These are phyloP conservation scores for Liopterus haemorrhoidalis DNA, from an alignment of 2,888 invertebrate genomes.

Conservation along the genomic window DNA sequence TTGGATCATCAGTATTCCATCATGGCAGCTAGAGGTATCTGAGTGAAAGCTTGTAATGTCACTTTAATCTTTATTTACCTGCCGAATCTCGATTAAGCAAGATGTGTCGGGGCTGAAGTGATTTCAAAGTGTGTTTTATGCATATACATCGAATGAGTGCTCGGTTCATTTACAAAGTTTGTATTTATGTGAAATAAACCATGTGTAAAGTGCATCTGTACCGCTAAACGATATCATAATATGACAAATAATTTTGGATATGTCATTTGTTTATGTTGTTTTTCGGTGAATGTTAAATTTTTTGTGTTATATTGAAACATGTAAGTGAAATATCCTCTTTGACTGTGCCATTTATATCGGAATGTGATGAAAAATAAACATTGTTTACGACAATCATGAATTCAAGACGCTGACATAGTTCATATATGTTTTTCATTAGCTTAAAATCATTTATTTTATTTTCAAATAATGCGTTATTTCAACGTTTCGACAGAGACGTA, in stretches of 20 bases:
- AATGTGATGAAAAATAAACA: too few relatives aligned
- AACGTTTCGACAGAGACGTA: slow-evolving; percentile 15
- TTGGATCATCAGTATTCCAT: too few relatives aligned
- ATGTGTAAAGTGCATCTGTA: slow-evolving; percentile 22
- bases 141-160: slow-evolving; percentile 17
- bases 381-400: too few relatives aligned
- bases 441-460: too few relatives aligned
- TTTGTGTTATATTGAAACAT: too few relatives aligned
- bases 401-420: too few relatives aligned
- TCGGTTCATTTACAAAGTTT: slow-evolving; percentile 11
- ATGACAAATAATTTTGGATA: slow-evolving; percentile 19
- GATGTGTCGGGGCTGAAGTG: slow-evolving; percentile 20
- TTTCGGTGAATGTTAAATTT: too few relatives aligned
- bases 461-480: slow-evolving; percentile 15
- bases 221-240: slow-evolving; percentile 21
- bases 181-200: slow-evolving; percentile 19
- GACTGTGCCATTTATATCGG: too few relatives aligned
- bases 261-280: slow-evolving; percentile 18
- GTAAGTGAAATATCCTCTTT: too few relatives aligned
- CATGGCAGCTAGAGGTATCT: slow-evolving; percentile 31
- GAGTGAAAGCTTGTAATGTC: slow-evolving; percentile 40
- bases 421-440: too few relatives aligned
- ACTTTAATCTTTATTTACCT: slow-evolving; percentile 39
- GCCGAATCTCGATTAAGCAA: slow-evolving; percentile 33
- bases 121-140: slow-evolving; percentile 15